Evolutionary conservation across 2,113 vertebrate species (phyloP), one percentile per base, ranked within the genome.

Genomic region (Puma concolor): DNA sequence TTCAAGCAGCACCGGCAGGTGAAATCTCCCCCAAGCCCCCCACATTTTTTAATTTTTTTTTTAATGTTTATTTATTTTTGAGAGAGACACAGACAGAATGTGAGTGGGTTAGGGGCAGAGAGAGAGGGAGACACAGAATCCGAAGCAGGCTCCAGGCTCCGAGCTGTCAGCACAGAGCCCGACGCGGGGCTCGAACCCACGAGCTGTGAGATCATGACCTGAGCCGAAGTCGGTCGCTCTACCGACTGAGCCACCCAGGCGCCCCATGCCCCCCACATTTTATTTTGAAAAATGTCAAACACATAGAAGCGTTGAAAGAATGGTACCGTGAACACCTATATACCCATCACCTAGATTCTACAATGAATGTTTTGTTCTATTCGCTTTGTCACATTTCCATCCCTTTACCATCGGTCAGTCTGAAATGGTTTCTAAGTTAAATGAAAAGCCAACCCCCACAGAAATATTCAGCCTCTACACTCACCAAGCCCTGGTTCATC

Each of bases 361-460:
- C 7, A 36, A 21, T n/a, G 36, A 67, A 77, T 1, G 4, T 31
- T 52, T n/a, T 64, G n/a, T 31, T 64, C 11, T 52, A 25, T 94
- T 41, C 63, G 33, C 38, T 88, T 36, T 44, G 50, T 50, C 23
- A 31, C n/a, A 2, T 41, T 12, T 29, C 44, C 33, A 1, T n/a
- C 60, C 16, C 1, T 57, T 48, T 48, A 25, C 52, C 80, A 77
- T n/a, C 21, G 23, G 13, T 29, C 44, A 3, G 16, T 54, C 41
- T 76, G 48, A 76, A 95, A 48, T 82, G 6, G 33, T 15, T 91
- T 76, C 74, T 77, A 31, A 85, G 36, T 91, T 91, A 69, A 29
- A 60, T n/a, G 69, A 36, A 60, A 77, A 67, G 54, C n/a, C 31
- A 57, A 0, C 13, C 60, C 38, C 12, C 31, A 38, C 57, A 23